Conservation (phyloP, 2,113 vertebrate genomes). For the Pyxicephalus adspersus region DNA sequence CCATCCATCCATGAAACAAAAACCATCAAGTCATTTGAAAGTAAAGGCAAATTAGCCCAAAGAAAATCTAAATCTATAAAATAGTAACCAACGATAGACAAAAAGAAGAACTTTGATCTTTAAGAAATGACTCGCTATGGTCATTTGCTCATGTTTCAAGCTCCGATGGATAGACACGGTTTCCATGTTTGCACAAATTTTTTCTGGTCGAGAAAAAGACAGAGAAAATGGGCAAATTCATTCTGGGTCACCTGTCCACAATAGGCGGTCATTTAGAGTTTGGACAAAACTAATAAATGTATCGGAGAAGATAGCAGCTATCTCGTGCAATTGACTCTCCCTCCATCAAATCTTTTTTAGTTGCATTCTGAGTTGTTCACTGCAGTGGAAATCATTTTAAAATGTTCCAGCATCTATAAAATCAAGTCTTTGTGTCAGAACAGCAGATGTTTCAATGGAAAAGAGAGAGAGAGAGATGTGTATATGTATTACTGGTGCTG, state of each 20-base stretch:
- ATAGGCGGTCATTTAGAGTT: constrained; percentile 41
- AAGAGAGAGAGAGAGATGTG: constrained; percentile 20
- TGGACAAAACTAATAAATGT: constrained; percentile 47
- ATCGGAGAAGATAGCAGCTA: constrained; percentile 26
- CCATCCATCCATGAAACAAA: neutral
- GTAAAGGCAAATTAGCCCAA: constrained; percentile 23
- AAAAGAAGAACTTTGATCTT: neutral
- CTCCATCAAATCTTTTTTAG: neutral
- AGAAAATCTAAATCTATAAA: constrained; percentile 13
- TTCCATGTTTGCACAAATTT: constrained; percentile 33
- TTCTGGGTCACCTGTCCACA: constrained; percentile 44
- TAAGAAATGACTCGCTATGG: constrained; percentile 9
- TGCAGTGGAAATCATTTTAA: constrained; percentile 36
- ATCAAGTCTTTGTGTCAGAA: constrained; percentile 35
- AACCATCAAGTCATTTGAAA: constrained; percentile 14
- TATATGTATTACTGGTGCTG: constrained; percentile 9
- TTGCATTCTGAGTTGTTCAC: constrained; percentile 17
- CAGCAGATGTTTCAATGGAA: constrained; percentile 39
- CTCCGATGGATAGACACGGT: neutral
- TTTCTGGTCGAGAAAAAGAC: constrained; percentile 15
- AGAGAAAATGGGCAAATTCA: constrained; percentile 22
- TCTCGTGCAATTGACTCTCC: constrained; percentile 33
- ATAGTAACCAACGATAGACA: neutral
- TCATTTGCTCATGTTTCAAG: constrained; percentile 46
- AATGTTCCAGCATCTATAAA: constrained; percentile 43